These are phyloP conservation scores for Hepsetus odoe DNA, from an alignment of 2,113 vertebrate species.

Conservation along the genomic window DNA sequence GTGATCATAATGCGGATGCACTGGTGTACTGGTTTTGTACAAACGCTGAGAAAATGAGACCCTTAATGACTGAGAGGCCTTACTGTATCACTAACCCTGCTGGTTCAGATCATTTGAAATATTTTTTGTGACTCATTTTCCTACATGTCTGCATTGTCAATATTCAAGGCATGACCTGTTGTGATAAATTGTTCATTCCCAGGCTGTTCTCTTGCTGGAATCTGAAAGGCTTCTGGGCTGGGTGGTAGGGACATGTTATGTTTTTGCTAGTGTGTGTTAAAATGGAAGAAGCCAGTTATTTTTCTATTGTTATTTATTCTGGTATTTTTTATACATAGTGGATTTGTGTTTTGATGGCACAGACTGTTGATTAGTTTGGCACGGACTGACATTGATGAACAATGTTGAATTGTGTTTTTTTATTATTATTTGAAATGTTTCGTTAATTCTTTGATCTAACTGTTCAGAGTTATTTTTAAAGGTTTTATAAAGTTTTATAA, in stretches of 20 bases:
- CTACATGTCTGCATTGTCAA: too few relatives aligned
- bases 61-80: not conserved
- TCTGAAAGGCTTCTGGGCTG: not conserved
- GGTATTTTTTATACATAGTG: not conserved
- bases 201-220: not conserved
- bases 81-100: not conserved
- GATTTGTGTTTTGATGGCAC: not conserved
- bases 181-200: not conserved
- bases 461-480: not conserved
- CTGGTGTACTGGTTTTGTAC: not conserved
- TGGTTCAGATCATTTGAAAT: not conserved
- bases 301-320: slow-evolving; percentile 32
- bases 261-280: not conserved
- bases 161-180: not conserved
- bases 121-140: too few relatives aligned
- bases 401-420: not conserved
- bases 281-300: slow-evolving; percentile 6
- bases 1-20: not conserved
- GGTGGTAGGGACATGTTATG: not conserved
- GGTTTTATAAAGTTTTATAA: slow-evolving; percentile 4
- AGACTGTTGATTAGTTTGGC: not conserved
- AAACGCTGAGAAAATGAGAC: not conserved
- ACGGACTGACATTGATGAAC: not conserved
- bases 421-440: not conserved
- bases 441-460: not conserved